Evolutionary conservation across 2,888 invertebrate species (phyloP).

Genomic region (Tineola bisselliella): DNA sequence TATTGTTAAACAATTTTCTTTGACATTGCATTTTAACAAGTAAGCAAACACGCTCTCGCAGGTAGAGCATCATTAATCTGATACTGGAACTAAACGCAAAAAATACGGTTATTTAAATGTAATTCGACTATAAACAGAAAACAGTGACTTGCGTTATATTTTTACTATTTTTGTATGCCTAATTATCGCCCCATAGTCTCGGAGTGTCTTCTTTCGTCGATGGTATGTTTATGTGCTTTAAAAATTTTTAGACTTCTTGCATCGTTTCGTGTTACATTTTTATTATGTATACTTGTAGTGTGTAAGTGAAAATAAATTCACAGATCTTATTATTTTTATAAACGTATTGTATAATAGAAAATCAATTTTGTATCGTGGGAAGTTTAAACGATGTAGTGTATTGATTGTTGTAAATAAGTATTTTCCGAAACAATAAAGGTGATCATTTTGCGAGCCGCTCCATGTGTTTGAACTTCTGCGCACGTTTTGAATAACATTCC

Average conservation of each 20-base stretch:
- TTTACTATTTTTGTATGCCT: neutral
- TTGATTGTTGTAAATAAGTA: slow-evolving; percentile 33
- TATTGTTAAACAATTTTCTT: too few relatives aligned
- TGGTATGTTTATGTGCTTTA: too few relatives aligned
- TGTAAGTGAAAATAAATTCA: neutral
- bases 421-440: neutral
- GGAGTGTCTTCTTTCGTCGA: neutral
- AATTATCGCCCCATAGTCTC: neutral
- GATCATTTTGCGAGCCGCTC: neutral
- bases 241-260: too few relatives aligned
- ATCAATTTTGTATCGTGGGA: neutral
- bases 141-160: neutral
- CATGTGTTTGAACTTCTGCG: slow-evolving; percentile 59
- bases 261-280: too few relatives aligned
- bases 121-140: neutral
- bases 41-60: too few relatives aligned
- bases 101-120: too few relatives aligned
- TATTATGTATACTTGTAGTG: neutral
- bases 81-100: too few relatives aligned
- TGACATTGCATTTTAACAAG: too few relatives aligned
- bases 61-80: too few relatives aligned
- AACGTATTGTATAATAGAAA: neutral
- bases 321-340: neutral
- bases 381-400: too few relatives aligned
- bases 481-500: slow-evolving; percentile 56